Evolutionary conservation across 2,888 invertebrate genomes (phyloP), one percentile per base, ranked within the genome.

Genomic region (Danaus chrysippus): DNA sequence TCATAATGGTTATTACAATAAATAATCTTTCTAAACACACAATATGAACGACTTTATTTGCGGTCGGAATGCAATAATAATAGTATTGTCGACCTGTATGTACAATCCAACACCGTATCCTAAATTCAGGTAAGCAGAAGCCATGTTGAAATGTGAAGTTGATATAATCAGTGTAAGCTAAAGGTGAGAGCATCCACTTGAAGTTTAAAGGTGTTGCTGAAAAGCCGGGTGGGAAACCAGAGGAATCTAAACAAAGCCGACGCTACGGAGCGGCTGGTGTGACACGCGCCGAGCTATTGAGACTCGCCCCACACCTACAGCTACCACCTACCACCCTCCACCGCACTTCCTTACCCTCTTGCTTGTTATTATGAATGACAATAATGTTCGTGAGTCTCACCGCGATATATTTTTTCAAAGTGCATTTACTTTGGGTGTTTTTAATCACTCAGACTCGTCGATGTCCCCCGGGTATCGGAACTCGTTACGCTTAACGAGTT

Each of bases 321-420:
- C 64, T 52, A 58, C 70, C 64, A 34, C 56, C 72, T 66, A 66
- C 43, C 60, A 66, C 70, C 62, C 65, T 68, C 72, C 72, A 75
- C 78, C 76, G 62, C 62, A 75, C 54, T 55, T 68, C 65, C 70
- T 71, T 66, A 68, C 66, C 57, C 61, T 46, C 70, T 69, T 70
- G 73, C 74, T 74, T 75, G 86, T 86, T 87, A 88, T 90, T 87
- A 88, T 91, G 87, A 90, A 90, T 88, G 89, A 90, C 89, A 90
- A 89, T 89, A 87, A 81, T 84, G 83, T 79, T 73, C 82, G 49
- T 49, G 49, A 49, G 84, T 84, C 80, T 84, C 77, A 76, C 70
- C 80, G 76, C 75, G 74, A 77, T 81, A 84, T 85, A 87, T 87
- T 88, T 87, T 87, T 84, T 76, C 83, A 74, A 72, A 74, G 75